phyloP scores from a whole-genome alignment of 1,140 invertebrate species.

The Drosophila nigrodunni region DNA sequence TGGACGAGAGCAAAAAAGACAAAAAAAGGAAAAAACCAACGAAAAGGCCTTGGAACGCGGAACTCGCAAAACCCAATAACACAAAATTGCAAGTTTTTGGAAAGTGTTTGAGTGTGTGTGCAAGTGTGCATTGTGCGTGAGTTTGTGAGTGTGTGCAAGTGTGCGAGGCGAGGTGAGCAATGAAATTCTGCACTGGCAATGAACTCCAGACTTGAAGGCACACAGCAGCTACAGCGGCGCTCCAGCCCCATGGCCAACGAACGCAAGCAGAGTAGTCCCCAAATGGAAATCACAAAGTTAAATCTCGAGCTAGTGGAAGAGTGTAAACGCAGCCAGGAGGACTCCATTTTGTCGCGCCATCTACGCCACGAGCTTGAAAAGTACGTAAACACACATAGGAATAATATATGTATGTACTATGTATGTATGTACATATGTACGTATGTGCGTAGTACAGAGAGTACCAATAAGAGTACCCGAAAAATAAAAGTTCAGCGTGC shows the following conservation, averaged over 20 bases:
- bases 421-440: not conserved
- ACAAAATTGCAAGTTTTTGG: conserved; percentile 39
- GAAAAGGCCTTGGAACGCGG: conserved; percentile 56
- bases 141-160: conserved; percentile 27
- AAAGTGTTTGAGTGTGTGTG: not conserved
- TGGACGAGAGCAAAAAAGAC: conserved; percentile 19
- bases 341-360: conserved; percentile 70
- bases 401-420: not conserved
- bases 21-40: not conserved
- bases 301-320: conserved; percentile 78
- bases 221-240: conserved; percentile 54
- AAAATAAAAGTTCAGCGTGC: conserved; percentile 6
- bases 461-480: not conserved
- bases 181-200: conserved; percentile 71
- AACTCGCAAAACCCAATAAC: conserved; percentile 57
- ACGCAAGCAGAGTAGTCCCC: conserved; percentile 67
- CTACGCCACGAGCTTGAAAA: conserved; percentile 80
- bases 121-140: not conserved
- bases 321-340: conserved; percentile 71
- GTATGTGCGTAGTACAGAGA: not conserved
- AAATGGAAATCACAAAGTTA: conserved; percentile 73
- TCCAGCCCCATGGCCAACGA: conserved; percentile 66
- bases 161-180: conserved; percentile 49
- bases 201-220: conserved; percentile 70
- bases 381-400: conserved; percentile 53